phyloP scores from a whole-genome alignment of 2,888 invertebrate species.

The Caenorhabditis sulstoni region DNA sequence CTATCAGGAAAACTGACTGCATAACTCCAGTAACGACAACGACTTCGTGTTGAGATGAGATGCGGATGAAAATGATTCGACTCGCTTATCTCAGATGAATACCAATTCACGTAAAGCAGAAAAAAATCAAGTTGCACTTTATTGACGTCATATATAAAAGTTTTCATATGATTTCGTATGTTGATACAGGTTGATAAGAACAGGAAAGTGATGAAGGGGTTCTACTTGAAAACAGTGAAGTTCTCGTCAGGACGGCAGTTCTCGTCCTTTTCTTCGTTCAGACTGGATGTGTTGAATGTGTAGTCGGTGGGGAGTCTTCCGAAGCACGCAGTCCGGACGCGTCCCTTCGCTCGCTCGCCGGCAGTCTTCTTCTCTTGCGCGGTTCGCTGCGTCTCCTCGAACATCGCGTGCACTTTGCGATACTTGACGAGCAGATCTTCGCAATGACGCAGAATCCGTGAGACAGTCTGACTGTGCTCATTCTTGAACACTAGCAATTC shows the following conservation, averaged over 20 bases:
- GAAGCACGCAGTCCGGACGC: constrained; percentile 2
- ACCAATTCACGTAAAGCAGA: neutral
- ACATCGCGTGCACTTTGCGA: constrained; percentile 10
- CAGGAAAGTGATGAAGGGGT: neutral
- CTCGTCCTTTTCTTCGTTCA: constrained; percentile 6
- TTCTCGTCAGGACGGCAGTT: constrained; percentile 7
- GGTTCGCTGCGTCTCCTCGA: constrained; percentile 3
- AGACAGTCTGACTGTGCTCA: constrained; percentile 17
- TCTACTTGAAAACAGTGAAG: constrained; percentile 25
- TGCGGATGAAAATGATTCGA: neutral
- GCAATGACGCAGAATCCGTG: neutral
- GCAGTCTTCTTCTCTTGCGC: constrained; percentile 21
- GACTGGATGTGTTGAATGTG: constrained; percentile 36
- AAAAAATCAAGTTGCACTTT: no score
- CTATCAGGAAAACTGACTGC: constrained; percentile 5
- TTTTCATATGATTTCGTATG: no score
- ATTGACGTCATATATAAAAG: no score
- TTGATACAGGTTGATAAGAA: neutral
- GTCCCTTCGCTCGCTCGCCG: constrained; percentile 11
- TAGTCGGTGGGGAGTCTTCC: constrained; percentile 27
- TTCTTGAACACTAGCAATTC: constrained; percentile 32
- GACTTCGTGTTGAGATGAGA: neutral
- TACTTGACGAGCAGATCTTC: constrained; percentile 2
- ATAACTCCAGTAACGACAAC: neutral
- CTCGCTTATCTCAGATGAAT: no score